Evolutionary conservation across 2,888 invertebrate genomes (phyloP), one percentile per base, ranked within the genome.

Genomic region (Catocala nupta): DNA sequence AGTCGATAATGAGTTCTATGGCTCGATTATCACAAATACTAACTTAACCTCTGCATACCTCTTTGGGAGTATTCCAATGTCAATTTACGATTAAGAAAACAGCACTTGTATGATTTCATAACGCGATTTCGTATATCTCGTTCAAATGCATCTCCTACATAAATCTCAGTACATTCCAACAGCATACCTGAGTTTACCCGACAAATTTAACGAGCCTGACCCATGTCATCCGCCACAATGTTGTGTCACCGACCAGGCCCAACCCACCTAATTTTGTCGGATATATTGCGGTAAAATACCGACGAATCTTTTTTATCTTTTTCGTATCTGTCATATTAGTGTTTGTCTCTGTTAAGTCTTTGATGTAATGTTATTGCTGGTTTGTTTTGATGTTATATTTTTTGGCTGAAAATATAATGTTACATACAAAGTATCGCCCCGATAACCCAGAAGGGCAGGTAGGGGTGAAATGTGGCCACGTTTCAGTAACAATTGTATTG

Each of bases 191-290:
- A 67, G 70, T 78, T 80, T 73, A 77, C 75, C 61, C 81, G 81
- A 81, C 81, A 78, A 82, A 81, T 83, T 84, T 87, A 88, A 88
- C 87, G 86, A 88, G 85, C 78, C 65, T 81, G 85, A 88, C 89
- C 88, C 88, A 81, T 81, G 87, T 89, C 88, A 88, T 71, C 55
- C 59, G 77, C 70, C 76, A 73, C 74, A 72, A 73, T 76, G 73
- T 75, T 73, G 76, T 80, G 82, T 81, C 81, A 73, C 78, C 76
- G 78, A 59, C 80, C 78, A 71, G 63, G 65, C 71, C 55, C 68
- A 60, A 70, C 77, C 77, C 72, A 77, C 79, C 81, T 84, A 84
- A 87, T 87, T 85, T 82, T 74, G 72, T 45, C 50, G 76, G 79
- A 83, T 81, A 84, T 81, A 80, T 85, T 81, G 75, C 73, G 70